phyloP scores from a whole-genome alignment of 23 tunicate genomes.

The Ascidia mentula region DNA sequence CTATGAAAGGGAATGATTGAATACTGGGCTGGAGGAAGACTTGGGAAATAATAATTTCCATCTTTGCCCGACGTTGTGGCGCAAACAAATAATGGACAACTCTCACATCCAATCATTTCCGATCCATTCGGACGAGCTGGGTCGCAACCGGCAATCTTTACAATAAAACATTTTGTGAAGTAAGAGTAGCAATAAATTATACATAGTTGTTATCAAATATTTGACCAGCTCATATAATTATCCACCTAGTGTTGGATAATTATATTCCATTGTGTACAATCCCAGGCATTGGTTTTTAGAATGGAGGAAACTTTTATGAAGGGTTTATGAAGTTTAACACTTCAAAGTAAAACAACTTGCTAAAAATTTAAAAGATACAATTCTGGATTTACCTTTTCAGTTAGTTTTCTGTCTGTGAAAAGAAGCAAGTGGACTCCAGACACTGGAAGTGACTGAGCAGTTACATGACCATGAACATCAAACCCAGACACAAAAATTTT shows the following conservation, averaged over 20 bases:
- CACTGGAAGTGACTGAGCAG: conserved; percentile 55
- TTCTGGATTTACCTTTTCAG: conserved; percentile 41
- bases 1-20: conserved; percentile 70
- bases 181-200: too few species aligned
- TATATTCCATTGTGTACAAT: too few species aligned
- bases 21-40: conserved; percentile 70
- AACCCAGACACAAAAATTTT: conserved; percentile 77
- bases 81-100: conserved; percentile 48
- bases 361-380: too few species aligned
- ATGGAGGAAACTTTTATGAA: too few species aligned
- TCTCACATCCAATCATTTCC: conserved; percentile 15
- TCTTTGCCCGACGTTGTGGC: conserved; percentile 37
- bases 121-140: conserved; percentile 46
- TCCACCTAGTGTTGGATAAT: too few species aligned
- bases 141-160: conserved; percentile 52
- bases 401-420: conserved; percentile 40
- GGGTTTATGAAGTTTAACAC: too few species aligned
- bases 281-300: too few species aligned
- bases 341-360: too few species aligned
- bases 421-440: conserved; percentile 74
- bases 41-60: conserved; percentile 53
- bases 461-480: conserved; percentile 64
- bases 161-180: too few species aligned
- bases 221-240: too few species aligned
- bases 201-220: too few species aligned